Evolutionary conservation across 2,797 vertebrate genomes (phyloP), one percentile per base, ranked within the genome.

Genomic region (Fistularia tabacaria): DNA sequence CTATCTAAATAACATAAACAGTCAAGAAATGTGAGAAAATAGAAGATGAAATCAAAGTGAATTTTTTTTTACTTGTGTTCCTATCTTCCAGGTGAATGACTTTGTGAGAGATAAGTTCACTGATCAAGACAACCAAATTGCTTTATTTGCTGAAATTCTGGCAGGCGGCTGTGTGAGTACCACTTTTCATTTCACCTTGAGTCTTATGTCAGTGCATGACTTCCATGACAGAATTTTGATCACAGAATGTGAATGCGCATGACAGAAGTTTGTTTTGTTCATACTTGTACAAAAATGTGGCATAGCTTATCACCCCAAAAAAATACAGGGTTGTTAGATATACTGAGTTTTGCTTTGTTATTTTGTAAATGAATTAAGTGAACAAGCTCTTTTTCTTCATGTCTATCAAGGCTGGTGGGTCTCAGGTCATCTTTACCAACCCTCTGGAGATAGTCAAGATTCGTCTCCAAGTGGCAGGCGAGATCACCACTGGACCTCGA

Each of bases 401-500:
- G 0, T 63, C 8, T 10, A 10, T 74, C 75, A 82, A 99, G 97
- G 97, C 97, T 57, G 97, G 97, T 71, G 96, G 91, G 51, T 99
- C 96, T 46, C 97, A 99, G 84, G 97, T 99, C 72, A 97, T 99
- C 78, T 99, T 99, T 70, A 99, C 97, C 62, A 99, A 99, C 80
- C 97, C 97, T 1, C 85, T 99, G 86, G 97, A 99, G 91, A 99
- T 99, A 13, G 97, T 99, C 48, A 99, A 99, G 90, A 99, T 99
- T 70, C 95, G 97, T 41, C 89, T 99, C 80, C 97, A 99, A 87
- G 97, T 99, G 48, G 97, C 97, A 2, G 97, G 97, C 49, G 97
- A 99, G 89, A 99, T 99, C 87, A 95, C 95, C 55, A 99, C 97
- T 0, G 97, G 97, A 43, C 95, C 97, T 60, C 89, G 93, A 80